Conservation (phyloP, 2,113 vertebrate species). For the Odocoileus hemionus region DNA sequence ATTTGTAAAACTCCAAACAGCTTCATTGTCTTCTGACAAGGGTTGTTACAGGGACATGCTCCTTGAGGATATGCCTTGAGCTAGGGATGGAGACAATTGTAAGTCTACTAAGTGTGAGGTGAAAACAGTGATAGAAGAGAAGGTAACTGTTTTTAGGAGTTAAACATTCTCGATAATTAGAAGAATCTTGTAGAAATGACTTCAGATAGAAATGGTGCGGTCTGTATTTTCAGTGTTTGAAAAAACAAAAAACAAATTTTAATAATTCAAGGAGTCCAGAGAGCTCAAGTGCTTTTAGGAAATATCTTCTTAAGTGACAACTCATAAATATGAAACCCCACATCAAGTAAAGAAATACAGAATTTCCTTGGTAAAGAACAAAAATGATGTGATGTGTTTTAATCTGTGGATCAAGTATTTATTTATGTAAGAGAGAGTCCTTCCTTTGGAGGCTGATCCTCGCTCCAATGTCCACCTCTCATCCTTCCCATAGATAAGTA, state of each 20-base stretch:
- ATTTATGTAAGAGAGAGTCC: neutral
- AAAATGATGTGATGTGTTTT: neutral
- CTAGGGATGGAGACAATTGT: neutral
- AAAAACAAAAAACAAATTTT: neutral
- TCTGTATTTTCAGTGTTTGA: neutral
- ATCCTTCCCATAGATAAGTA: neutral
- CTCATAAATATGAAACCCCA: neutral
- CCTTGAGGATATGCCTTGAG: neutral
- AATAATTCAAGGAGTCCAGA: neutral
- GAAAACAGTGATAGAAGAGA: neutral
- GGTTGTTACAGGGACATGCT: fast-evolving
- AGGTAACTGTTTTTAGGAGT: neutral
- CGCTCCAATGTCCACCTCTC: neutral
- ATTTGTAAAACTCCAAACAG: neutral
- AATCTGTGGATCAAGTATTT: neutral
- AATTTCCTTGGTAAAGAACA: neutral
- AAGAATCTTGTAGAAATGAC: neutral
- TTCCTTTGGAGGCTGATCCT: neutral
- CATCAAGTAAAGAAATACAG: neutral
- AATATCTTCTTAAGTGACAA: neutral
- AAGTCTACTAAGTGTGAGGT: neutral
- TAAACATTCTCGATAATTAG: neutral
- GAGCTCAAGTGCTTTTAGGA: neutral
- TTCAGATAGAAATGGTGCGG: neutral
- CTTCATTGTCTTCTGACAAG: neutral